Percentiles rank a stretch among this genome's conserved stretches.
phyloP scores from a whole-genome alignment of 2,888 invertebrate genomes.

The Plebejus anna region DNA sequence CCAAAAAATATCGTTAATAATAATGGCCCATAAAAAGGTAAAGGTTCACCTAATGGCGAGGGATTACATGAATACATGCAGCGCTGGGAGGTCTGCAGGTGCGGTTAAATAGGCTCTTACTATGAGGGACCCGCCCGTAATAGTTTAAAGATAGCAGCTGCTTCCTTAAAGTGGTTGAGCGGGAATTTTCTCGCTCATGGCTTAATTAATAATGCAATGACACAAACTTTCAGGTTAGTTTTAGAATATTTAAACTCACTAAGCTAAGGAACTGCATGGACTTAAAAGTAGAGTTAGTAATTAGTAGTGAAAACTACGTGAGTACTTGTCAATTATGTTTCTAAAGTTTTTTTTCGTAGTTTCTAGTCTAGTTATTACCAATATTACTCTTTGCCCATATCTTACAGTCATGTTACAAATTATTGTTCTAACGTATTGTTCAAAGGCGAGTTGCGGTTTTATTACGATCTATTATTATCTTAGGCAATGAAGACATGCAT shows the following conservation, averaged over 20 bases:
- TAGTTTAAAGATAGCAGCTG: constrained; percentile 18
- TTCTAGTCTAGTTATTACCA: too few species aligned
- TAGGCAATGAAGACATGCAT: too few species aligned
- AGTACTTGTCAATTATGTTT: too few species aligned
- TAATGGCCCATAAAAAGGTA: background rate
- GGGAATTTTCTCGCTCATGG: background rate
- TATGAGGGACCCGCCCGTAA: constrained; percentile 16
- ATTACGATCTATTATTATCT: too few species aligned
- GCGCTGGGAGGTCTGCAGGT: constrained; percentile 7
- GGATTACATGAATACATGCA: constrained; percentile 16
- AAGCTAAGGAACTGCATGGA: background rate
- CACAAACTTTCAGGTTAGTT: constrained; percentile 1
- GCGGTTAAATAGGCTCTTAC: constrained; percentile 17
- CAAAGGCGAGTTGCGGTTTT: too few species aligned
- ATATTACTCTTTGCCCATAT: too few species aligned
- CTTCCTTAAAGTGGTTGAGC: constrained; percentile 16
- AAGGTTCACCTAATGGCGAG: background rate
- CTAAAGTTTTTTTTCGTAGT: too few species aligned
- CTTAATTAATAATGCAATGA: constrained; percentile 8
- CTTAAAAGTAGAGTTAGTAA: background rate
- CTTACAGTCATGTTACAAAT: too few species aligned
- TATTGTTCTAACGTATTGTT: too few species aligned
- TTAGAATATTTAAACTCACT: background rate
- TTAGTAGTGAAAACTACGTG: too few species aligned
- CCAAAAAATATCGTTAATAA: background rate